phyloP scores from a whole-genome alignment of 1,140 invertebrate genomes.

The Penaeus chinensis region DNA sequence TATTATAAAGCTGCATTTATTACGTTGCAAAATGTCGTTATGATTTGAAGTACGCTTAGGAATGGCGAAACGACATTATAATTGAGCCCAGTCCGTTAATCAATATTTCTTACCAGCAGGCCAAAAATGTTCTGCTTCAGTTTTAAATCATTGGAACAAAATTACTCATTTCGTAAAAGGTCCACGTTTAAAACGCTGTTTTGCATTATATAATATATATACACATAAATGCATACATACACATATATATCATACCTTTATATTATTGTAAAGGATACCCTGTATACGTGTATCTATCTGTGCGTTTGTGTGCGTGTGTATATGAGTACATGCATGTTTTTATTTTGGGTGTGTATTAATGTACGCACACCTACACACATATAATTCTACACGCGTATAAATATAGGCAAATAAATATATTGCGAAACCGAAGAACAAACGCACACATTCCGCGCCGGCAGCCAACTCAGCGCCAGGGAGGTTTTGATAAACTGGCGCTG shows the following conservation, averaged over 20 bases:
- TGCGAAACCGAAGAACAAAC: too few species aligned
- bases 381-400: not conserved
- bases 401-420: constrained; percentile 1
- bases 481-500: too few species aligned
- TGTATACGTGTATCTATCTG: not conserved
- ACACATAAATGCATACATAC: not conserved
- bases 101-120: too few species aligned
- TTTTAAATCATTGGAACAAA: too few species aligned
- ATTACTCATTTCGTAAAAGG: not conserved
- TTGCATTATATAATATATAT: not conserved
- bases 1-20: too few species aligned
- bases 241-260: not conserved
- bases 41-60: too few species aligned
- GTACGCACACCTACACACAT: constrained; percentile 4
- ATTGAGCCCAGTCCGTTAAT: too few species aligned
- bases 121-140: too few species aligned
- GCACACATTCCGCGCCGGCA: too few species aligned
- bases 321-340: not conserved
- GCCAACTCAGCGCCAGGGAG: too few species aligned
- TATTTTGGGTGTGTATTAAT: not conserved
- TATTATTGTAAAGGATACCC: not conserved
- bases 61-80: too few species aligned
- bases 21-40: too few species aligned
- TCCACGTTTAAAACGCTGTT: not conserved
- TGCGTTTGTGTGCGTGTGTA: not conserved